phyloP scores from a whole-genome alignment of 2,888 invertebrate genomes.

The Aelia acuminata region DNA sequence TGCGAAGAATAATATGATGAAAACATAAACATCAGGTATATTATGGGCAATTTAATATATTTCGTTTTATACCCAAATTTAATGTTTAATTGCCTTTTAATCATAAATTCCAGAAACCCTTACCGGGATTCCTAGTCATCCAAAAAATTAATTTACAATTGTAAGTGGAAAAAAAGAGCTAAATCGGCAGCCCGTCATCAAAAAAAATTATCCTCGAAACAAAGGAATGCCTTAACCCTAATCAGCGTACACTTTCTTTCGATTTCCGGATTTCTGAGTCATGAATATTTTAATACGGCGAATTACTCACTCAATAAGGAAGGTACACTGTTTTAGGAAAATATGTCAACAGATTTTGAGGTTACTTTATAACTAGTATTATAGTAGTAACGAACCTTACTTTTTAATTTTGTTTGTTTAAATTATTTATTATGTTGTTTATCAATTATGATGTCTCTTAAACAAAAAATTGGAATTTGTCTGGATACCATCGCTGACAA shows the following conservation, averaged over 20 bases:
- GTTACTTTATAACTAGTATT: too few relatives aligned
- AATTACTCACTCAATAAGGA: too few relatives aligned
- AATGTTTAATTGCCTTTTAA: background rate
- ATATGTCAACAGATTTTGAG: too few relatives aligned
- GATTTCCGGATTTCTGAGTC: background rate
- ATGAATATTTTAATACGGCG: background rate
- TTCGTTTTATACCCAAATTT: background rate
- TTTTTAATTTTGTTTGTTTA: too few relatives aligned
- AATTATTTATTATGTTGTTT: too few relatives aligned
- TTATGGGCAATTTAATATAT: too few relatives aligned
- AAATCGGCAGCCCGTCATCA: background rate
- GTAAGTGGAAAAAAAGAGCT: background rate
- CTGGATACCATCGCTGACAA: too few relatives aligned
- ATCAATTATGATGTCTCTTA: too few relatives aligned
- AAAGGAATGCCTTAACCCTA: background rate
- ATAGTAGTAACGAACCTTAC: too few relatives aligned
- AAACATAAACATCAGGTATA: background rate
- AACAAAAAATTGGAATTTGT: too few relatives aligned
- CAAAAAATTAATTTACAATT: background rate
- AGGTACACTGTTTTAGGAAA: too few relatives aligned
- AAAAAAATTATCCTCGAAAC: background rate
- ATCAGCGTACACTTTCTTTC: background rate
- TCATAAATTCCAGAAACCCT: background rate
- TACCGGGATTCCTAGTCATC: background rate
- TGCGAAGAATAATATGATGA: background rate